phyloP scores from a whole-genome alignment of 2,888 invertebrate species.

The Drosophila atroscutellata region DNA sequence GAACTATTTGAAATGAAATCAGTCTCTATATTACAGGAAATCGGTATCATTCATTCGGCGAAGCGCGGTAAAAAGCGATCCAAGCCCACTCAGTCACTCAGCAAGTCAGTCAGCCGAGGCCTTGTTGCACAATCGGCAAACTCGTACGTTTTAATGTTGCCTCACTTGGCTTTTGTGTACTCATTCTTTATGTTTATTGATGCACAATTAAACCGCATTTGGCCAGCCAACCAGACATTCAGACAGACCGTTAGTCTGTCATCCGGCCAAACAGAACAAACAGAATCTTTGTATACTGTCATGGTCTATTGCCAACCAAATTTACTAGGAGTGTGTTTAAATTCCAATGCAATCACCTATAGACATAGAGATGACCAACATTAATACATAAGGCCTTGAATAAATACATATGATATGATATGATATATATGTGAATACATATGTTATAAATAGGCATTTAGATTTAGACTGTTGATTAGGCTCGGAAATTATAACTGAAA shows the following conservation, averaged over 20 bases:
- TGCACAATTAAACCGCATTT: conserved; percentile 72
- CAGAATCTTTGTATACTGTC: conserved; percentile 64
- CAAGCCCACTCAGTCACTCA: conserved; percentile 50
- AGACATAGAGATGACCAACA: conserved; percentile 12
- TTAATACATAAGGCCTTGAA: neutral
- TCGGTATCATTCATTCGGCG: conserved; percentile 37
- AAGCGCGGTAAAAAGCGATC: conserved; percentile 47
- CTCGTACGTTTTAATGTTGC: conserved; percentile 47
- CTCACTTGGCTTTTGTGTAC: conserved; percentile 55
- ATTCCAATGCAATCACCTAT: conserved; percentile 34
- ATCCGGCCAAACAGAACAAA: conserved; percentile 59
- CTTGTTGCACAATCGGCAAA: conserved; percentile 53
- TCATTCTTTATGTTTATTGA: conserved; percentile 60
- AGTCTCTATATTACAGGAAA: conserved; percentile 30
- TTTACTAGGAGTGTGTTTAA: conserved; percentile 57
- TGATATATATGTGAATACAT: neutral
- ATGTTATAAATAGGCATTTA: neutral
- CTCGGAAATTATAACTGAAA: neutral
- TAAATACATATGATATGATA: conserved; percentile 2
- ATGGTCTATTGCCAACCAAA: conserved; percentile 75
- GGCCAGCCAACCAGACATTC: conserved; percentile 54
- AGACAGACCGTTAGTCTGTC: conserved; percentile 47
- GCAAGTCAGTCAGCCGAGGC: conserved; percentile 57
- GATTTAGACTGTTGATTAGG: neutral
- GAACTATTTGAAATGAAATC: neutral